These are phyloP conservation scores for Typhlomys cinereus DNA, from an alignment of 2,113 vertebrate genomes.

Conservation along the genomic window DNA sequence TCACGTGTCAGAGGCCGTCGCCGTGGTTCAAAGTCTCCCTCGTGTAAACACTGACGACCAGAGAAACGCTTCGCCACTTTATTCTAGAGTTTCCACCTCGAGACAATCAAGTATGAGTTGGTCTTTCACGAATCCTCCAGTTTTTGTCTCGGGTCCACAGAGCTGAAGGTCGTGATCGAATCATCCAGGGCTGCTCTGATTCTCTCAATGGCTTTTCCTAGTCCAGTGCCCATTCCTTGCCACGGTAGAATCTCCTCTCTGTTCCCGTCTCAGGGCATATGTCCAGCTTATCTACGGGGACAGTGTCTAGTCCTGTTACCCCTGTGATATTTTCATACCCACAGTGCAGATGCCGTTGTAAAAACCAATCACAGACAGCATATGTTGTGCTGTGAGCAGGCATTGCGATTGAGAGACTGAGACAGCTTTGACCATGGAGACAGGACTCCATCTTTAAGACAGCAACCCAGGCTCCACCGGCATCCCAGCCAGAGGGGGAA, in stretches of 20 bases:
- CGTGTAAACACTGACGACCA: not conserved
- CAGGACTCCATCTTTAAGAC: not conserved
- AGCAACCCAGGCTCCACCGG: too few relatives aligned
- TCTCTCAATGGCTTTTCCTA: not conserved
- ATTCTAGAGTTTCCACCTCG: not conserved
- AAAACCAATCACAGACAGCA: rapidly evolving
- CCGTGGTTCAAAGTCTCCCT: not conserved
- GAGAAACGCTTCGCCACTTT: not conserved
- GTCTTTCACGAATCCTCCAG: not conserved
- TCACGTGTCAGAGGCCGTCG: not conserved
- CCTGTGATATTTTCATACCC: not conserved
- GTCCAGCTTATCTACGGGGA: not conserved
- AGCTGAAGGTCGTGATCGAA: too few relatives aligned
- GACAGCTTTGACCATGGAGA: not conserved
- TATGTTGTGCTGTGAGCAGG: rapidly evolving
- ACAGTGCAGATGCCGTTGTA: rapidly evolving
- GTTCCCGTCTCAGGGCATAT: not conserved
- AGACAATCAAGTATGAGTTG: not conserved
- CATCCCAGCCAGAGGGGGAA: too few relatives aligned
- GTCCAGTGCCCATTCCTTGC: not conserved
- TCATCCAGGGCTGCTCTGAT: not conserved
- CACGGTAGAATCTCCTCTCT: not conserved
- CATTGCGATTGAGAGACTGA: not conserved
- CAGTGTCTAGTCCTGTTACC: not conserved
- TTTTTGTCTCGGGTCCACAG: not conserved